Evolutionary conservation across 53 echinoderm and acorn worm genomes (phyloP).

Genomic region (Apostichopus leukothele): DNA sequence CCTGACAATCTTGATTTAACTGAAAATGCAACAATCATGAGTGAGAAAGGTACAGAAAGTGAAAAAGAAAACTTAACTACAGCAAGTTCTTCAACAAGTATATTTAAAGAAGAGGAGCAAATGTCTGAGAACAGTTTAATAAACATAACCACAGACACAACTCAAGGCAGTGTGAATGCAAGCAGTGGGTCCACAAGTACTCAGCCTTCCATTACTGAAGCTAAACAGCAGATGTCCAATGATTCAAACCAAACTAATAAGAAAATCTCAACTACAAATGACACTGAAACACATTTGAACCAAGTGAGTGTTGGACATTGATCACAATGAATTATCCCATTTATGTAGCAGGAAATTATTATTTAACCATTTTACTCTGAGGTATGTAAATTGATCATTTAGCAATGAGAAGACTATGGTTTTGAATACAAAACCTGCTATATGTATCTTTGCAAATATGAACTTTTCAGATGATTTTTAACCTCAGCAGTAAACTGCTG

Average conservation of each 20-base stretch:
- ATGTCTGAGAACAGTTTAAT: background rate
- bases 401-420: too few species aligned
- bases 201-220: background rate
- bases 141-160: background rate
- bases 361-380: too few species aligned
- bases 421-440: too few species aligned
- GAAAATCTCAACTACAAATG: background rate
- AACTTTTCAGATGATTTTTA: too few species aligned
- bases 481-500: too few species aligned
- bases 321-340: background rate
- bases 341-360: background rate
- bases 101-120: background rate
- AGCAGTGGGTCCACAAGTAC: background rate
- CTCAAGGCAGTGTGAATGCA: background rate
- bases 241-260: background rate
- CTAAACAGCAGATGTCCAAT: background rate
- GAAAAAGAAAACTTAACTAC: background rate
- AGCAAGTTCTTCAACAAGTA: background rate
- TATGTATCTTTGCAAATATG: too few species aligned
- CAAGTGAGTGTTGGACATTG: background rate
- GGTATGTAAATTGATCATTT: too few species aligned
- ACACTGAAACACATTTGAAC: background rate
- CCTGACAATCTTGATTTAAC: too few species aligned
- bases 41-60: background rate
- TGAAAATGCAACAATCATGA: too few species aligned